These are phyloP conservation scores for Myotis planiceps DNA, from an alignment of 2,797 vertebrate species.

Conservation along the genomic window DNA sequence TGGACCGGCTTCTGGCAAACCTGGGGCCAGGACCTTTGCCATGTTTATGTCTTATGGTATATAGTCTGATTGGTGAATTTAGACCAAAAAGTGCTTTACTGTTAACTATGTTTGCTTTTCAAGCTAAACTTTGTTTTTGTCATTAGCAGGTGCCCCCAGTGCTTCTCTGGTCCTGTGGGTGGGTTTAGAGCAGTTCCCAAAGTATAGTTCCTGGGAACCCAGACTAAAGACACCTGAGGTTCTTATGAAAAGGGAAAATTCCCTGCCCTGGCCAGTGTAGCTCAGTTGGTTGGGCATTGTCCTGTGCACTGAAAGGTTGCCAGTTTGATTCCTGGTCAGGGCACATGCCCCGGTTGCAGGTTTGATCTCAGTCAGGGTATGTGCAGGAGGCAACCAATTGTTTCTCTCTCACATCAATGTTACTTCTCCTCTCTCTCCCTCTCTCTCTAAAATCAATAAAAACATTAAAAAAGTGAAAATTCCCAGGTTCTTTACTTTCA, in stretches of 20 bases:
- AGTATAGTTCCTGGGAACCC: background rate
- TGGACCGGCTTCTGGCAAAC: no score
- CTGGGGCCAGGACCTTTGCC: background rate
- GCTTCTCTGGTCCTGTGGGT: background rate
- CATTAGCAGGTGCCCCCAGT: background rate
- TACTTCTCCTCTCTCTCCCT: background rate
- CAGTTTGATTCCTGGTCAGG: background rate
- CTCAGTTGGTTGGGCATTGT: background rate
- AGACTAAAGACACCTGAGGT: background rate
- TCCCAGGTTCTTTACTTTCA: background rate
- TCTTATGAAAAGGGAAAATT: background rate
- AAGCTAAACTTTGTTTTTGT: background rate
- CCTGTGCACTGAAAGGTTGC: background rate
- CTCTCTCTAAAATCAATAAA: background rate
- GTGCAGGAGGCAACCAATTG: background rate
- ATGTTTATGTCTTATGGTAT: background rate
- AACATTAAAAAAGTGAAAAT: background rate
- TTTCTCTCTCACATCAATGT: background rate
- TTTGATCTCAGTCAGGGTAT: background rate
- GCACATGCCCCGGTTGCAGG: background rate
- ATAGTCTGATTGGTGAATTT: background rate
- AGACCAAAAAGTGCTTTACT: background rate
- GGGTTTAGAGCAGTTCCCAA: background rate
- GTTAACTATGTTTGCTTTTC: background rate
- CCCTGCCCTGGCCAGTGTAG: background rate